Evolutionary conservation across 2,113 vertebrate species (phyloP), one percentile per base, ranked within the genome.

Genomic region (Paramisgurnus dabryanus): DNA sequence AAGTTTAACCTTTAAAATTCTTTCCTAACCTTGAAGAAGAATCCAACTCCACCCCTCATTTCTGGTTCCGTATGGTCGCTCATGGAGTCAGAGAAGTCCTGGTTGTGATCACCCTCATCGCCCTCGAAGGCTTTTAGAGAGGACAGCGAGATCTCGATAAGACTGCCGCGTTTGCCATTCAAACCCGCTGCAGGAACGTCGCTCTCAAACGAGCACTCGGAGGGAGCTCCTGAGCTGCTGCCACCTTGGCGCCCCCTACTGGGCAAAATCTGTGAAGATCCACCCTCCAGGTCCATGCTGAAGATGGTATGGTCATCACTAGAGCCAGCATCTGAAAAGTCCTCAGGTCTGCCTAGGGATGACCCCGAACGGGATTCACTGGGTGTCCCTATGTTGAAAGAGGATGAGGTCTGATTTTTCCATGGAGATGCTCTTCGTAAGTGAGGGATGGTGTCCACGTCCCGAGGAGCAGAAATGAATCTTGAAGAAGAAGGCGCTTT

Each of bases 391-490:
- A 98, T 91, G 79, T 92, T 93, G 80, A 98, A 94, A 18, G 96
- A 95, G 17, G 94, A 95, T 0, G 94, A 93, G 0, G 94, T 95
- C 90, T 98, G 97, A 22, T 96, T 93, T 82, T 96, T 94, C 89
- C 90, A 93, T 0, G 94, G 94, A 0, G 92, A 95, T 76, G 93
- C 95, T 68, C 94, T 94, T 22, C 95, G 92, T 34, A 94, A 91
- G 84, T 96, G 97, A 3, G 95, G 95, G 7, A 98, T 91, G 6
- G 88, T 92, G 89, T 98, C 97, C 5, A 98, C 96, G 0, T 93
- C 96, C 0, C 94, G 92, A 6, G 93, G 93, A 0, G 95, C 85
- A 0, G 88, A 95, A 45, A 98, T 91, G 43, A 95, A 93, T 10
- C 97, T 91, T 0, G 94, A 95, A 13, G 95, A 57, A 0, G 92